Evolutionary conservation across 2,888 invertebrate genomes (phyloP), one percentile per base, ranked within the genome.

Genomic region (Morinoia aosen): DNA sequence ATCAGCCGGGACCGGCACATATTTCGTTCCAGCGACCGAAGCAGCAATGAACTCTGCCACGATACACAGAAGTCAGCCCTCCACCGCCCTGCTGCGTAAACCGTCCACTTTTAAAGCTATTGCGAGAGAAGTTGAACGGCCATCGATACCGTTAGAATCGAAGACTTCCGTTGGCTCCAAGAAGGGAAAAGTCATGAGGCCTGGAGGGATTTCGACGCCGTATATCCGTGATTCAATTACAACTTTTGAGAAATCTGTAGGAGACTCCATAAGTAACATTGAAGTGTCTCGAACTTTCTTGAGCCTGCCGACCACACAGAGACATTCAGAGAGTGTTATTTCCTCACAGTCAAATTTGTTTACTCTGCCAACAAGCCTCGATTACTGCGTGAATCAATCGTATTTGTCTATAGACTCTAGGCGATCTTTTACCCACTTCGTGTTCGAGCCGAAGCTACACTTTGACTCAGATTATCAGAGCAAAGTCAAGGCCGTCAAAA

Each of bases 271-370:
- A 93, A 93, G 57, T 57, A 93, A 93, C 93, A 93, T 93, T 7
- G 93, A 93, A 93, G 93, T 93, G 93, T 93, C 93, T 56, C 93
- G 93, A 12, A 57, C 93, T 48, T 93, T 93, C 33, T 93, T 93
- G 58, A 93, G 93, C 33, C 57, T 93, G 57, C 93, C 93, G 4
- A 19, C 57, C 58, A 57, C 93, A 25, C 19, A 57, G 57, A 56
- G 57, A 25, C 33, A 57, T 10, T 93, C 58, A 33, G 93, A 56
- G 57, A 57, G 57, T 48, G 48, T 11, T 48, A 57, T 57, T 16
- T 48, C 48, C 57, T 93, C 93, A 14, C 57, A 93, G 57, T 33
- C 16, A 33, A 25, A 33, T 39, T 57, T 93, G 5, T 56, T 19
- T n/a, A 33, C 56, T 57, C n/a, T 57, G 10, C 93, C 57, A 57